A percentile compares a stretch with the other conserved stretches of the same genome.
phyloP scores from a whole-genome alignment of 2,113 vertebrate species.

The Phaethornis superciliosus region DNA sequence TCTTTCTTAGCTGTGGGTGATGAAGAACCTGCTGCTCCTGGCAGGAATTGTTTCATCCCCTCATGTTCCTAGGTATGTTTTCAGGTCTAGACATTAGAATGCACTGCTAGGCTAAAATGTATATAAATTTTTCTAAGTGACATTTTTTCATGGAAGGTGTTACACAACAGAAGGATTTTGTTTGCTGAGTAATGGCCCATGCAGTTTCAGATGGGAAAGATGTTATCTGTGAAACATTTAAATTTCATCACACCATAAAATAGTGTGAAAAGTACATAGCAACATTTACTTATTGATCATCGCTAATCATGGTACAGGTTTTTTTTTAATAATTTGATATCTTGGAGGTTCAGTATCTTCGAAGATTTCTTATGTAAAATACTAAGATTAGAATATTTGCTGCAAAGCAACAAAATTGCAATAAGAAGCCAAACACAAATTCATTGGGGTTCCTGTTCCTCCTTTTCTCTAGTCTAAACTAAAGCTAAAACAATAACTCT shows the following conservation, averaged over 20 bases:
- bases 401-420: background rate
- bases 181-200: background rate
- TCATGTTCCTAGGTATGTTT: background rate
- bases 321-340: background rate
- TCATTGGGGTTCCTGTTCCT: background rate
- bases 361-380: background rate
- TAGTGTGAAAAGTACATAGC: background rate
- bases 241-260: background rate
- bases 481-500: background rate
- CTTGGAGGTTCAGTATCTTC: background rate
- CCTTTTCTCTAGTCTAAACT: background rate
- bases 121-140: background rate
- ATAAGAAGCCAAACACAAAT: background rate
- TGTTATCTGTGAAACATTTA: background rate
- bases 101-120: background rate
- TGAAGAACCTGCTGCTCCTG: background rate
- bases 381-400: background rate
- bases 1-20: background rate
- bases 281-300: background rate
- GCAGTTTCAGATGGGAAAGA: background rate
- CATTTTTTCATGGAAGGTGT: background rate
- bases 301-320: background rate
- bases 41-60: background rate
- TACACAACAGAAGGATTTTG: background rate
- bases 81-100: background rate